Evolutionary conservation across 1,140 invertebrate genomes (phyloP).

Genomic region (Chionoecetes opilio): DNA sequence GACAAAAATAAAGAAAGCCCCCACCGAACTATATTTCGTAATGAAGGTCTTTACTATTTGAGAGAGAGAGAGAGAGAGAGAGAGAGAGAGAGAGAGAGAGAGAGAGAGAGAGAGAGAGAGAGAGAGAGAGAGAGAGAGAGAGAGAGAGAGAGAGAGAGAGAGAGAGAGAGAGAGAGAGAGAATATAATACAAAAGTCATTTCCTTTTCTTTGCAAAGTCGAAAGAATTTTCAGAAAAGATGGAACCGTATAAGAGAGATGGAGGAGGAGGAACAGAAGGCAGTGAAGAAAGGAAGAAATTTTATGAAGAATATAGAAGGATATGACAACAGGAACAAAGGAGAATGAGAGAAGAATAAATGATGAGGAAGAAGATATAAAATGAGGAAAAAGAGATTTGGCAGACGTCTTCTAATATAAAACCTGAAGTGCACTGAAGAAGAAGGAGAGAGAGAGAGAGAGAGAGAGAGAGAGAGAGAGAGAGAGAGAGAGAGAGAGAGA

Average conservation of each 20-base stretch:
- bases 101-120: slow-evolving; percentile 17
- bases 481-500: slow-evolving; percentile 35
- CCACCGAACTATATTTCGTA: not conserved
- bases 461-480: slow-evolving; percentile 30
- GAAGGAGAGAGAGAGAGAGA: slow-evolving; percentile 44
- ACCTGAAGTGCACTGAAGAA: not conserved
- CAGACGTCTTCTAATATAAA: slow-evolving; percentile 19
- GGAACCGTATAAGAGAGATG: not conserved
- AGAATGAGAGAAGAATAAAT: slow-evolving; percentile 24
- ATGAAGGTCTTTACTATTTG: not conserved
- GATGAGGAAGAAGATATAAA: not conserved
- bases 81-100: not conserved
- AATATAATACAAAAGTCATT: slow-evolving; percentile 21
- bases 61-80: not conserved
- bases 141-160: slow-evolving; percentile 14
- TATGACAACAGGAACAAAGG: not conserved
- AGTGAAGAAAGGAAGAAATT: not conserved
- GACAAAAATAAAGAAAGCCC: too few relatives aligned
- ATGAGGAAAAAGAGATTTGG: not conserved
- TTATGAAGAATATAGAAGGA: slow-evolving; percentile 12
- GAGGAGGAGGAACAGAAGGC: not conserved
- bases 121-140: slow-evolving; percentile 21
- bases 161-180: not conserved
- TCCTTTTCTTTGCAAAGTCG: not conserved
- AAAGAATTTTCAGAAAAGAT: slow-evolving; percentile 2